A percentile compares a stretch with the other conserved stretches of the same genome.
Conservation (phyloP, 1,140 invertebrate species). For the Diachasmimorpha longicaudata region DNA sequence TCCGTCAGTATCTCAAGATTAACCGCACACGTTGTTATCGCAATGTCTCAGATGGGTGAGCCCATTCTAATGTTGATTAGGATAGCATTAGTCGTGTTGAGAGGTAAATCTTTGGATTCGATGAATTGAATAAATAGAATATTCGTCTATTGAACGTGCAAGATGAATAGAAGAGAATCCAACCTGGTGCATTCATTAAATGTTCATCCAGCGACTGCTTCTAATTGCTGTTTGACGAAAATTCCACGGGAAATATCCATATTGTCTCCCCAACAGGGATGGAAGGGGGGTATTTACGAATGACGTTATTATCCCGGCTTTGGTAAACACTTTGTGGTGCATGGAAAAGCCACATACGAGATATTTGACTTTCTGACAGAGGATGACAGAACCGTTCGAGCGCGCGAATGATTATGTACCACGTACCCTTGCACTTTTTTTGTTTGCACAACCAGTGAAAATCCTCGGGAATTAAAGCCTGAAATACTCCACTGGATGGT, state of each 20-base stretch:
- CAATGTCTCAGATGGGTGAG: neutral
- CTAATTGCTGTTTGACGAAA: neutral
- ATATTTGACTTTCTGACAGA: neutral
- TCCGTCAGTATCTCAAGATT: neutral
- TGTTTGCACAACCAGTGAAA: neutral
- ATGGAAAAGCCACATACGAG: neutral
- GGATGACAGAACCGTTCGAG: neutral
- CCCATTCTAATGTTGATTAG: neutral
- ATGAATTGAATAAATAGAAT: neutral
- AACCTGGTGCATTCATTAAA: no score
- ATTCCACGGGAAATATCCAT: neutral
- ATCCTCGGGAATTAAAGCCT: neutral
- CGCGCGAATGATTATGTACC: neutral
- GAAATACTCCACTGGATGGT: neutral
- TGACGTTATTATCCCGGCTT: neutral
- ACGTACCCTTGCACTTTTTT: neutral
- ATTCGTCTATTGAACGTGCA: no score
- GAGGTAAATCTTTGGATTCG: neutral
- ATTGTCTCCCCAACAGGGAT: neutral
- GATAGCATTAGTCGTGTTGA: neutral
- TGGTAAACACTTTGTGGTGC: slow-evolving; percentile 4
- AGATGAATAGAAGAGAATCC: no score
- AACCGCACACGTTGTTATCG: neutral
- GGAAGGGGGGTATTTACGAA: neutral
- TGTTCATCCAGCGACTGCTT: neutral